Conservation (phyloP, 2,888 invertebrate genomes). For the Pyrrhosoma nymphula region DNA sequence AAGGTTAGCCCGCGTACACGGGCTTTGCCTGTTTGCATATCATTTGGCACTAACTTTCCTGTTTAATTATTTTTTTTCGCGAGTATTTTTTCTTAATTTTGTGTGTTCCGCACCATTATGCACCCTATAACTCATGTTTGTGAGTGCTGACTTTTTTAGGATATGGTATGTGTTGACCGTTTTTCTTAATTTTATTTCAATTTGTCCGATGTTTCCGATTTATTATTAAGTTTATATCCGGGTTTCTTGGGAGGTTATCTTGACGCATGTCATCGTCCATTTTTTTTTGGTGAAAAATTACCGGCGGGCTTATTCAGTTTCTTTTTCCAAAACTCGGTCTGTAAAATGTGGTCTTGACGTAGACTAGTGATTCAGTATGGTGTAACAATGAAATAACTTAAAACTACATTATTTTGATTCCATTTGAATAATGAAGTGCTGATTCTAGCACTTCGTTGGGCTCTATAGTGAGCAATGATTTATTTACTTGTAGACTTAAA, state of each 20-base stretch:
- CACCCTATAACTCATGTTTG: neutral
- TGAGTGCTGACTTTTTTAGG: neutral
- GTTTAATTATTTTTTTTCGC: neutral
- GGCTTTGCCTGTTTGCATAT: neutral
- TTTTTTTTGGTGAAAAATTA: neutral
- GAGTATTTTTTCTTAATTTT: neutral
- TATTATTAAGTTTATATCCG: neutral
- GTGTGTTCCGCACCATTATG: neutral
- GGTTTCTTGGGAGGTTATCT: neutral
- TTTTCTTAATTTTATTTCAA: neutral
- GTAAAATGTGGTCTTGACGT: too few relatives aligned
- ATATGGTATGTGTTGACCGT: neutral
- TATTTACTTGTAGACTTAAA: too few relatives aligned
- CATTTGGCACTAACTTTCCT: neutral
- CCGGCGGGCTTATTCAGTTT: neutral
- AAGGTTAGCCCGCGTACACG: neutral
- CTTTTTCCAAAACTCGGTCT: neutral
- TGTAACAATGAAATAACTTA: too few relatives aligned
- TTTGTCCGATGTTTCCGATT: neutral
- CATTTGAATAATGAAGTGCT: too few relatives aligned
- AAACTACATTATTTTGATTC: too few relatives aligned
- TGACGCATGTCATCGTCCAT: neutral
- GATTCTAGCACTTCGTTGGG: too few relatives aligned
- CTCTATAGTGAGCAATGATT: too few relatives aligned
- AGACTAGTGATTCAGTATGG: too few relatives aligned